Base-by-base conservation (phyloP, 2,113 vertebrate species). In the Sisor rabdophorus region DNA sequence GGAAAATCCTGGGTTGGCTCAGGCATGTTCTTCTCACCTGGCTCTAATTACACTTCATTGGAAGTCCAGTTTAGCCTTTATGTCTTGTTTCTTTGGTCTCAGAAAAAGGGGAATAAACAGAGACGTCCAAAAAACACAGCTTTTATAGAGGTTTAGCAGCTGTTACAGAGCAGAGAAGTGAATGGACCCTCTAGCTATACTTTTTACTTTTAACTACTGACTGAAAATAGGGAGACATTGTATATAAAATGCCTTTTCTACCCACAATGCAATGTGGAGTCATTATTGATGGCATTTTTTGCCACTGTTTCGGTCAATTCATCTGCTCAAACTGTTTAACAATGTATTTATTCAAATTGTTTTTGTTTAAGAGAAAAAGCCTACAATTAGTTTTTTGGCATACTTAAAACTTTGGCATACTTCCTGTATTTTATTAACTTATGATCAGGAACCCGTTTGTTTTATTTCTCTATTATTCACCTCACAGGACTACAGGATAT, bases 401-500 rank as follows among this genome's bases (percentile, higher is more conserved):
- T 82, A 80, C 70, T 83, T 81, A 65, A 63, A 79, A 64, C 78
- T 26, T 81, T 77, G 60, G 83, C 63, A 67, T 65, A 10, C 30
- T 16, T 10, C 58, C 32, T 74, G 20, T 58, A 24, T 76, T 80
- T 72, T 59, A n/a, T 52, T 11, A 47, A 71, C n/a, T 44, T 20
- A 63, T 52, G n/a, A 67, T 40, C 56, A 40, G 54, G 54, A 55
- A 44, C 22, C 78, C 64, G 73, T 78, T 72, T 22, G 71, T 65
- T 75, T 47, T 40, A 64, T 55, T 40, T 79, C 73, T 52, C 75
- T 68, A 52, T 40, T 77, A 87, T 76, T 52, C 81, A 50, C 17
- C 81, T 86, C 71, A 80, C 85, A 81, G n/a, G n/a, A n/a, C n/a
- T n/a, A 84, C 82, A 77, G 71, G 65, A 81, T 85, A 79, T 48